These are phyloP conservation scores for Dyspetes luteomarginatus DNA, from an alignment of 2,888 invertebrate genomes.

Conservation along the genomic window DNA sequence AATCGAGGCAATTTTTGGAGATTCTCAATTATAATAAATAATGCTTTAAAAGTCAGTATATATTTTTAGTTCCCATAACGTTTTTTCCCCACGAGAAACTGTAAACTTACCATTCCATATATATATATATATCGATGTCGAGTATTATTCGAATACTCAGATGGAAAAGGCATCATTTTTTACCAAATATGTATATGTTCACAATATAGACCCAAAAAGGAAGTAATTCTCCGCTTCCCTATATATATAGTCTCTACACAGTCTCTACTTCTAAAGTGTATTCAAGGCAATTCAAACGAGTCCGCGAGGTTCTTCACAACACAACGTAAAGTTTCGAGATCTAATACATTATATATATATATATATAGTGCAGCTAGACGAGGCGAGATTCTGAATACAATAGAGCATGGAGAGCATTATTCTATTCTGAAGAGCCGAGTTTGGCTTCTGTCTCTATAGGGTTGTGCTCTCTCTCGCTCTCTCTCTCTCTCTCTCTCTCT, in stretches of 20 bases:
- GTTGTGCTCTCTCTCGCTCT: too few relatives aligned
- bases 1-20: too few relatives aligned
- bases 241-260: background rate
- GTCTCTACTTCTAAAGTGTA: constrained; percentile 9
- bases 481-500: too few relatives aligned
- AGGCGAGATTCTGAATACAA: constrained; percentile 43
- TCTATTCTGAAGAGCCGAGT: constrained; percentile 44
- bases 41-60: too few relatives aligned
- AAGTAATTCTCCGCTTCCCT: background rate
- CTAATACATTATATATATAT: constrained; percentile 29
- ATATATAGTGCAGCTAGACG: background rate
- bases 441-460: constrained; percentile 46
- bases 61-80: background rate
- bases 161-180: background rate
- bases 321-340: constrained; percentile 13
- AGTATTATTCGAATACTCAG: background rate
- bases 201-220: background rate
- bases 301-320: constrained; percentile 20
- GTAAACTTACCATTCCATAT: background rate
- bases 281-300: constrained; percentile 43
- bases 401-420: constrained; percentile 48
- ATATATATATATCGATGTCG: background rate
- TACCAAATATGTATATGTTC: background rate
- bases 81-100: background rate
- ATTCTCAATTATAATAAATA: too few relatives aligned